These are phyloP conservation scores for Saxidomus purpurata DNA, from an alignment of 1,140 invertebrate genomes.

Conservation along the genomic window DNA sequence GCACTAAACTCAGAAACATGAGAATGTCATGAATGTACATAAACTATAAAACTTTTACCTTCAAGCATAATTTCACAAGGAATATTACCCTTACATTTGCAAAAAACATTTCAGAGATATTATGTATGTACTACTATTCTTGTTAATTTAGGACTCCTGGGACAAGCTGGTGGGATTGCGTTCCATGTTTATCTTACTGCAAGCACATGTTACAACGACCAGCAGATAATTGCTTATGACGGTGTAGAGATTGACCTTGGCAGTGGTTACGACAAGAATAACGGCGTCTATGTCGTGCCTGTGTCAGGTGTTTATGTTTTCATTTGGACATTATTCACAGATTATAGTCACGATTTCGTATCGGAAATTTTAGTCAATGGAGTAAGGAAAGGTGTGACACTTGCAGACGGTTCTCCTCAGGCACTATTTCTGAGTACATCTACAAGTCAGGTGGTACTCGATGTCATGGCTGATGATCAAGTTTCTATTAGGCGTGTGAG, in stretches of 20 bases:
- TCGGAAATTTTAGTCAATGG: neutral
- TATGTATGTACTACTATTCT: neutral
- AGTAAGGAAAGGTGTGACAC: neutral
- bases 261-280: neutral
- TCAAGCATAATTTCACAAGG: too few relatives aligned
- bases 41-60: too few relatives aligned
- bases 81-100: too few relatives aligned
- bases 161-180: neutral
- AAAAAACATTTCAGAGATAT: too few relatives aligned
- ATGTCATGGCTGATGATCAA: neutral
- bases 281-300: neutral
- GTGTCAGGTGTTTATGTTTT: neutral
- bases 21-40: too few relatives aligned
- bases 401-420: neutral
- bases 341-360: neutral
- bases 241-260: neutral
- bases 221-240: neutral
- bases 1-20: too few relatives aligned
- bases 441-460: neutral
- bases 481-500: neutral
- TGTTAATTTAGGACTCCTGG: neutral
- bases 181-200: conserved; percentile 1
- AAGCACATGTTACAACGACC: neutral
- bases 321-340: neutral
- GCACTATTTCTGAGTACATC: neutral